Evolutionary conservation across 2,113 vertebrate genomes (phyloP).

Genomic region (Carollia perspicillata): DNA sequence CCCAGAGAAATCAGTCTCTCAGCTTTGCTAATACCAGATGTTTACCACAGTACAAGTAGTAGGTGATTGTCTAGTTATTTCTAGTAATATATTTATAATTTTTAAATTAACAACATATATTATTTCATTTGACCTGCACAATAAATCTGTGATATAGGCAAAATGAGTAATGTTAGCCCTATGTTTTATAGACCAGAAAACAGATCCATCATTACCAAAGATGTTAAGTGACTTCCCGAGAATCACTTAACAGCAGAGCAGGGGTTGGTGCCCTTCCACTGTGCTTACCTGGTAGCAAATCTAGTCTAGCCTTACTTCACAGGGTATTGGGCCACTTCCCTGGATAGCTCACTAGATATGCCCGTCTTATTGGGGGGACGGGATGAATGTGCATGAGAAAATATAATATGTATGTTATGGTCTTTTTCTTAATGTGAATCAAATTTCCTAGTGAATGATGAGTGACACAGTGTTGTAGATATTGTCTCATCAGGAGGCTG

Average conservation of each 20-base stretch:
- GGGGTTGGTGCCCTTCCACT: background rate
- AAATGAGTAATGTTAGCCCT: background rate
- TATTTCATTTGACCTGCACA: slow-evolving; percentile 14
- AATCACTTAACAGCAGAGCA: background rate
- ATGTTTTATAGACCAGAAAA: background rate
- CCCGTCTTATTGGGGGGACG: background rate
- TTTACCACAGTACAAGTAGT: background rate
- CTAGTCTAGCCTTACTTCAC: background rate
- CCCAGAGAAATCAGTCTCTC: background rate
- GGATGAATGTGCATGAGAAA: background rate
- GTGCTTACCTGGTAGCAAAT: background rate
- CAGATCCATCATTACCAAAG: background rate
- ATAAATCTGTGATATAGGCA: background rate
- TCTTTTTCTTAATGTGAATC: background rate
- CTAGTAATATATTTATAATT: background rate
- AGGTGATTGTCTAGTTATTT: background rate
- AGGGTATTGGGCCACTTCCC: background rate
- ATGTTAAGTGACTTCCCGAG: background rate
- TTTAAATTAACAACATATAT: background rate
- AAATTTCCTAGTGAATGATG: background rate
- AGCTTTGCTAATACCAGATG: background rate
- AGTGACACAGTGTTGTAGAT: background rate
- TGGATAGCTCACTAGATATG: background rate
- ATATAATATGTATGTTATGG: background rate
- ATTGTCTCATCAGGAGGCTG: background rate